Evolutionary conservation across 2,797 vertebrate species (phyloP), one percentile per base, ranked within the genome.

Genomic region (Tolypeutes matacus): DNA sequence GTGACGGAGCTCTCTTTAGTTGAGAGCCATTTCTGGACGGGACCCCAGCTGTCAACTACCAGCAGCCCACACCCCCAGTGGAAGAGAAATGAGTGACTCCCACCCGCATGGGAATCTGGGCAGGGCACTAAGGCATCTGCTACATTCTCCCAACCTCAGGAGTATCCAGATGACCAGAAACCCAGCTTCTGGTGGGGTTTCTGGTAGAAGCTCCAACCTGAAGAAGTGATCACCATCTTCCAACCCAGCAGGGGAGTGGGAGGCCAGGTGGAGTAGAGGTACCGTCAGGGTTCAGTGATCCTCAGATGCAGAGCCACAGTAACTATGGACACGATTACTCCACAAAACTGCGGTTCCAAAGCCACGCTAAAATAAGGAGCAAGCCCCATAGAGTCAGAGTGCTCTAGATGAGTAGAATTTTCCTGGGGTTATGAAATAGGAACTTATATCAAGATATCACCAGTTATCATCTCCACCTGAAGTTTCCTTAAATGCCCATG

Each of bases 151-250:
- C 62, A 36, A 70, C 39, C 42, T 64, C 12, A 2, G 34, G 69
- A 91, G 88, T 34, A 72, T 70, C 77, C 69, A 20, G 46, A 91
- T 69, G 20, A 34, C 58, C 34, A 12, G 70, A 82, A 90, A 76
- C 64, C 31, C 29, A 70, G 56, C 11, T 51, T 7, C 39, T 39
- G 39, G n/a, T n/a, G n/a, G n/a, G n/a, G n/a, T n/a, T n/a, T n/a
- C n/a, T n/a, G n/a, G n/a, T n/a, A 7, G 21, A 34, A 83, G 49
- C 69, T 94, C 20, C 58, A 76, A 67, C 20, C 11, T 88, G 27
- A 76, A 92, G 25, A 85, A 67, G 53, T 7, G 34, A 29, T 23
- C 21, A 46, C 18, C n/a, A 39, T 56, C 69, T 91, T 94, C 65
- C 46, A 20, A 89, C 17, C 25, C 3, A 2, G 21, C 23, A 73